phyloP scores from a whole-genome alignment of 2,113 vertebrate species.

The Microtus oregoni region DNA sequence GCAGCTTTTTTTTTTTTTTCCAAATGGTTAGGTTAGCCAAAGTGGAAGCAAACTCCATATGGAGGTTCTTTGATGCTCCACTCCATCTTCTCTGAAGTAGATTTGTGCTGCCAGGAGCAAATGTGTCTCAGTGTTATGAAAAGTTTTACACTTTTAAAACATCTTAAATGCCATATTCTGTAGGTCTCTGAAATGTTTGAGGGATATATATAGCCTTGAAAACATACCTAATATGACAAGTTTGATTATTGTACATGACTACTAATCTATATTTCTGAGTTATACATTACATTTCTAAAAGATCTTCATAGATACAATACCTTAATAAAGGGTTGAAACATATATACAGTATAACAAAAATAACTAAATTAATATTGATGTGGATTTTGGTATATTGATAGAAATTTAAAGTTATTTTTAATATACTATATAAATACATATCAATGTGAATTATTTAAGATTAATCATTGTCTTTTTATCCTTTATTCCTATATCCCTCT shows the following conservation, averaged over 20 bases:
- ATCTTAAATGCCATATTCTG: neutral
- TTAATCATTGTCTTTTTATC: neutral
- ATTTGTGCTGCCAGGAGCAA: neutral
- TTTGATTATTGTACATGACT: neutral
- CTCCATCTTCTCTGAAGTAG: neutral
- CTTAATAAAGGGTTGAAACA: neutral
- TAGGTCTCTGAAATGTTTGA: neutral
- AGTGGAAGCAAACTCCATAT: neutral
- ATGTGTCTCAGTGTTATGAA: neutral
- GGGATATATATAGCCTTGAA: neutral
- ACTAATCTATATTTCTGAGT: neutral
- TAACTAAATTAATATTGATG: neutral
- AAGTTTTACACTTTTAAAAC: neutral
- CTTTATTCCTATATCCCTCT: accelerated
- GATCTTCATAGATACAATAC: neutral
- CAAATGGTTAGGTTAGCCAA: neutral
- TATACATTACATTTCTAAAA: neutral
- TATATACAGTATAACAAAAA: neutral
- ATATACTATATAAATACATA: too few species aligned
- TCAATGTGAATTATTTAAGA: neutral
- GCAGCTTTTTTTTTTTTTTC: neutral
- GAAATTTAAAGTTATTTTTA: too few species aligned
- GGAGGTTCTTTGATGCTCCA: neutral
- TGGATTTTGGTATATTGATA: too few species aligned
- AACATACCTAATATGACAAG: neutral